Percentiles rank a stretch among this genome's conserved stretches.
Conservation (phyloP, 1,140 invertebrate genomes). For the Cherax quadricarinatus region DNA sequence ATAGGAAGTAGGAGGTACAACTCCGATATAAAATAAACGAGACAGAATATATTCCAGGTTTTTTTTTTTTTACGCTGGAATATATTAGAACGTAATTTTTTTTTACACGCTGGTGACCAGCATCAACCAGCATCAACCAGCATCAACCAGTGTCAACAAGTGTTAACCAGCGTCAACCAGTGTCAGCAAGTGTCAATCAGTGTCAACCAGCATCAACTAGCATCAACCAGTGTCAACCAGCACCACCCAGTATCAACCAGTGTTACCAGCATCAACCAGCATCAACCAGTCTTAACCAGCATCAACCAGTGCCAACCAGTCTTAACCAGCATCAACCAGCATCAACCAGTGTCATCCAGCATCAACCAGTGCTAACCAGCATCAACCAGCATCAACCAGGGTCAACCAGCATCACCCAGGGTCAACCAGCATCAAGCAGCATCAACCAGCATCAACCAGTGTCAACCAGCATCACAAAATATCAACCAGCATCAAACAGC, state of each 20-base stretch:
- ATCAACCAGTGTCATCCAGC: background rate
- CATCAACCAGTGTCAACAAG: background rate
- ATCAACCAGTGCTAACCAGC: background rate
- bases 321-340: background rate
- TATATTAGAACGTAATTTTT: too few relatives aligned
- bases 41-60: too few relatives aligned
- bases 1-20: too few relatives aligned
- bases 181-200: background rate
- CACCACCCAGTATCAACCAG: background rate
- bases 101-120: too few relatives aligned
- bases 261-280: background rate
- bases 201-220: background rate
- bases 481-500: too few relatives aligned
- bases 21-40: too few relatives aligned
- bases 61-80: too few relatives aligned
- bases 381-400: too few relatives aligned
- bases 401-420: too few relatives aligned
- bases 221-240: background rate
- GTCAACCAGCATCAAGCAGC: too few relatives aligned
- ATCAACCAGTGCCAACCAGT: background rate
- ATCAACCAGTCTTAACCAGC: too few relatives aligned
- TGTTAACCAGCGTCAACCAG: background rate
- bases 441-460: background rate
- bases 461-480: too few relatives aligned
- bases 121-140: background rate